These are phyloP conservation scores for Paracanthobrama guichenoti DNA, from an alignment of 2,113 vertebrate species.

Conservation along the genomic window DNA sequence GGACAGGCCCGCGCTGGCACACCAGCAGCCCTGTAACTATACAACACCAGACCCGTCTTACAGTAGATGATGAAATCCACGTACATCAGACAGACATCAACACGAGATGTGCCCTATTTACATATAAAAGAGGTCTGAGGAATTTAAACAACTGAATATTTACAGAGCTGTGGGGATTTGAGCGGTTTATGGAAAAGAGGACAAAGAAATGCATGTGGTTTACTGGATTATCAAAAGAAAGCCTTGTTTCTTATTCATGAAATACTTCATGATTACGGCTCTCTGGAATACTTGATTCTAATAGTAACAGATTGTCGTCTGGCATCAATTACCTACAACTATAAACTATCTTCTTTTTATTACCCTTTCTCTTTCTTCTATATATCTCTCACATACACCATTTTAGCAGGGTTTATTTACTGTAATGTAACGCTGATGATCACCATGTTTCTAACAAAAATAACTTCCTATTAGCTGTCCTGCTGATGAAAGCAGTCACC, in stretches of 20 bases:
- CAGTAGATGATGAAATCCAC: conserved; percentile 29
- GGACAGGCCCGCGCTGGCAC: background rate
- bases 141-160: background rate
- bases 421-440: background rate
- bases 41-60: background rate
- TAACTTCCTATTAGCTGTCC: background rate
- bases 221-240: background rate
- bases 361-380: background rate
- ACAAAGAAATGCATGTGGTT: background rate
- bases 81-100: background rate
- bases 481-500: background rate
- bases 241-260: background rate
- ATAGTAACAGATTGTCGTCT: background rate
- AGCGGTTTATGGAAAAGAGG: background rate
- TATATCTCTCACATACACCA: no score
- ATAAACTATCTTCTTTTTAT: background rate
- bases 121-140: background rate
- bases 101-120: background rate
- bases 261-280: background rate
- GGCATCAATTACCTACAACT: background rate
- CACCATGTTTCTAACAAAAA: background rate
- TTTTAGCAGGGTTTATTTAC: no score
- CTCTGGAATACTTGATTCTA: background rate
- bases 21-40: background rate
- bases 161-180: background rate